Evolutionary conservation across 2,113 vertebrate species (phyloP), one percentile per base, ranked within the genome.

Genomic region (Verasper variegatus): DNA sequence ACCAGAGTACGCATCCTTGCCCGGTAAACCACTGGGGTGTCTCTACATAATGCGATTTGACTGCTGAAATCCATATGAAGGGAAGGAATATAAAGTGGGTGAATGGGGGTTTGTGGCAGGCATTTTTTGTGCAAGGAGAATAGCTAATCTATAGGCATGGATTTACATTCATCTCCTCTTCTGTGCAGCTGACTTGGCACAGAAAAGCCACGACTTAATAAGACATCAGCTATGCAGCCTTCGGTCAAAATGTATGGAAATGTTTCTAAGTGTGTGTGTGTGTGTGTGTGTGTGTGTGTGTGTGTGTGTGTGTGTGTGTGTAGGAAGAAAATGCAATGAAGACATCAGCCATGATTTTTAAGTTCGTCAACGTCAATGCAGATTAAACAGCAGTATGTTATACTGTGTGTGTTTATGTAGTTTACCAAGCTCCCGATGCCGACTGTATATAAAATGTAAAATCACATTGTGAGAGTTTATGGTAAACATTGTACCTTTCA

Each of bases 121-220:
- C 55, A 31, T 77, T 62, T 77, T 87, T 82, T 87, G 85, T 90
- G 81, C 12, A 6, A 74, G 71, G 49, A 90, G 80, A 91, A 90
- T 81, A 79, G 89, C 82, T 89, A 86, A 90, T 89, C 88, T 90
- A 87, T 86, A 85, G 87, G 78, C 83, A 78, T 79, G 85, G 89
- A 92, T 92, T 91, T 88, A 88, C 87, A 91, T 86, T 90, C 84
- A 88, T 85, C 85, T 57, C 47, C 65, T 81, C 83, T 63, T 73
- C 82, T 80, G 80, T 71, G 64, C 74, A 74, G 85, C 78, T 81
- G 74, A 72, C 78, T 81, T 79, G 87, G 89, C 89, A 64, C 61
- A 59, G 68, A 68, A 81, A 75, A 87, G 61, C 47, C 57, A 58
- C 9, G 54, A 82, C 55, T 85, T 75, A 86, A 79, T 83, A 86